Conservation (phyloP, 2,888 invertebrate genomes). For the Seladonia tumulorum region DNA sequence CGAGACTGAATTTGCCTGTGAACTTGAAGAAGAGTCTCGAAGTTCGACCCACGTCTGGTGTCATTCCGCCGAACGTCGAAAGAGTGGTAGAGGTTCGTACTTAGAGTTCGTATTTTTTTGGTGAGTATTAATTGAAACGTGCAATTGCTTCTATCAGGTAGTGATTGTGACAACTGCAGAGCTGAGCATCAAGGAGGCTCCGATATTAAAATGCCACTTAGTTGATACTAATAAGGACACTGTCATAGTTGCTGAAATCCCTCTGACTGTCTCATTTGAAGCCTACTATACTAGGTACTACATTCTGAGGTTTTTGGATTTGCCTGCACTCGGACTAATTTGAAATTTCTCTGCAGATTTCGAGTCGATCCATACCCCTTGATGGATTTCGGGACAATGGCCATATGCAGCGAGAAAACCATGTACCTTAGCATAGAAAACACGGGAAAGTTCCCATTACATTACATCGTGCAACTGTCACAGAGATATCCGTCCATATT, state of each 20-base stretch:
- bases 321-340: background rate
- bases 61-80: constrained; percentile 67
- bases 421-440: constrained; percentile 87
- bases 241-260: constrained; percentile 74
- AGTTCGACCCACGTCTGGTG: constrained; percentile 72
- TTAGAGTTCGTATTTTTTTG: too few relatives aligned
- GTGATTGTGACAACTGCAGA: constrained; percentile 70
- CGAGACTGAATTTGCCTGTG: constrained; percentile 38
- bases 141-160: constrained; percentile 57
- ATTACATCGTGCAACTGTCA: constrained; percentile 76
- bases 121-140: background rate
- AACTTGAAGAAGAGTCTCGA: constrained; percentile 69
- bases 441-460: constrained; percentile 87
- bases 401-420: constrained; percentile 85
- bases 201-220: constrained; percentile 74
- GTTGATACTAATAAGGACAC: constrained; percentile 69
- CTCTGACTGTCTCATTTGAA: constrained; percentile 73
- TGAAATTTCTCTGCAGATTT: constrained; percentile 83
- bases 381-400: constrained; percentile 87
- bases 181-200: constrained; percentile 67
- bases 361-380: constrained; percentile 86
- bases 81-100: constrained; percentile 66
- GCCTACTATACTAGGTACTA: constrained; percentile 73
- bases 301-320: background rate
- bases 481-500: constrained; percentile 13